Conservation (phyloP, 2,113 vertebrate genomes). For the Neopipo cinnamomea region DNA sequence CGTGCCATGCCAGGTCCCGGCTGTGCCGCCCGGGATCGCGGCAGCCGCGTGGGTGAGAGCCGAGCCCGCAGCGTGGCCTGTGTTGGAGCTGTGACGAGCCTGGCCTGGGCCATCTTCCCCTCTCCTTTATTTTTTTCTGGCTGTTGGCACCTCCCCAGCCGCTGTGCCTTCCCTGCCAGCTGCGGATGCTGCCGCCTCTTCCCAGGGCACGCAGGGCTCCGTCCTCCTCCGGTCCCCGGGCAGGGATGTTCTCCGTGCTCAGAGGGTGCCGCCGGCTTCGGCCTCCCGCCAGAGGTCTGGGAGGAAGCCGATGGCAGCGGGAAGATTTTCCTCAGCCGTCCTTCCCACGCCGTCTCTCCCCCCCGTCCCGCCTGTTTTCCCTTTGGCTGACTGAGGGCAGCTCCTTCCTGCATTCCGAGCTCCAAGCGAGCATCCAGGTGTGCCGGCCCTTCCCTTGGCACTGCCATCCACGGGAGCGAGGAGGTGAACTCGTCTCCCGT, state of each 20-base stretch:
- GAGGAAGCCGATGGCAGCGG: background rate
- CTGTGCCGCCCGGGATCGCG: accelerated
- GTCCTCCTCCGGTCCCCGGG: background rate
- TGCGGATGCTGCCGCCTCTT: background rate
- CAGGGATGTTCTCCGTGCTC: background rate
- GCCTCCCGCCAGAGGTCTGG: background rate
- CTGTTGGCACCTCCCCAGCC: background rate
- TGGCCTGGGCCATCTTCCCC: background rate
- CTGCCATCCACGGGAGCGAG: background rate
- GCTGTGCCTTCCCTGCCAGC: background rate
- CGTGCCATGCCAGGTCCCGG: background rate
- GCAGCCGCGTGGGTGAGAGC: background rate
- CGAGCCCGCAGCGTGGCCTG: background rate
- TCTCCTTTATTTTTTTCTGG: background rate
- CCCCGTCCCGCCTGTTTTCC: background rate
- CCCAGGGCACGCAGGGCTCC: background rate
- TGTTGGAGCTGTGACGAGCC: background rate
- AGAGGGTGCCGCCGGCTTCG: background rate
- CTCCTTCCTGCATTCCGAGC: background rate
- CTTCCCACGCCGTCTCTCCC: accelerated
- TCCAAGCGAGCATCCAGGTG: background rate
- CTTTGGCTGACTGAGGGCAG: background rate
- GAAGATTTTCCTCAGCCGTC: background rate
- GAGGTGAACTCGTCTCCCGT: background rate
- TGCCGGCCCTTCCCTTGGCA: background rate